These are phyloP conservation scores for Chloroceryle inda DNA, from an alignment of 2,797 vertebrate species.

Conservation along the genomic window DNA sequence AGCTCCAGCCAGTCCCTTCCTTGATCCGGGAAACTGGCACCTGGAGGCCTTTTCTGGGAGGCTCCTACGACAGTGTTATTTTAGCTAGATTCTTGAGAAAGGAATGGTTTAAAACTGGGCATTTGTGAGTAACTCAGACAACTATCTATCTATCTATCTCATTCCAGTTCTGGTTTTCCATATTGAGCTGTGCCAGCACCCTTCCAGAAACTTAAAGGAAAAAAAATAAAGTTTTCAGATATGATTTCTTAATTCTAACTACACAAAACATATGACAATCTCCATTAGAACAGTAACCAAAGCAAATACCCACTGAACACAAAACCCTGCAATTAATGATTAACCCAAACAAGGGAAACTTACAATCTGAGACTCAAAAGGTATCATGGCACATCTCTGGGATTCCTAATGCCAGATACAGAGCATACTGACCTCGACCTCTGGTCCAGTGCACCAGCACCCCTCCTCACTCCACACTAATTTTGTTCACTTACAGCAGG, in stretches of 20 bases:
- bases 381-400: not conserved
- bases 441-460: not conserved
- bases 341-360: not conserved
- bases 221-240: not conserved
- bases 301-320: not conserved
- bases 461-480: accelerated
- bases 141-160: not conserved
- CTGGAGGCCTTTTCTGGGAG: not conserved
- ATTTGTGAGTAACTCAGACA: not conserved
- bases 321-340: not conserved
- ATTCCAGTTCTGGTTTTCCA: not conserved
- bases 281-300: not conserved
- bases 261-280: not conserved
- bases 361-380: accelerated
- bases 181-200: not conserved
- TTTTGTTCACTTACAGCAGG: not conserved
- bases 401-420: not conserved
- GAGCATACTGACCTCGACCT: not conserved
- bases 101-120: not conserved
- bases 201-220: not conserved
- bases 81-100: not conserved
- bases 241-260: not conserved
- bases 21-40: not conserved
- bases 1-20: not conserved
- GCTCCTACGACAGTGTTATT: not conserved